These are phyloP conservation scores for Odontesthes bonariensis DNA, from an alignment of 2,113 vertebrate genomes.

Conservation along the genomic window DNA sequence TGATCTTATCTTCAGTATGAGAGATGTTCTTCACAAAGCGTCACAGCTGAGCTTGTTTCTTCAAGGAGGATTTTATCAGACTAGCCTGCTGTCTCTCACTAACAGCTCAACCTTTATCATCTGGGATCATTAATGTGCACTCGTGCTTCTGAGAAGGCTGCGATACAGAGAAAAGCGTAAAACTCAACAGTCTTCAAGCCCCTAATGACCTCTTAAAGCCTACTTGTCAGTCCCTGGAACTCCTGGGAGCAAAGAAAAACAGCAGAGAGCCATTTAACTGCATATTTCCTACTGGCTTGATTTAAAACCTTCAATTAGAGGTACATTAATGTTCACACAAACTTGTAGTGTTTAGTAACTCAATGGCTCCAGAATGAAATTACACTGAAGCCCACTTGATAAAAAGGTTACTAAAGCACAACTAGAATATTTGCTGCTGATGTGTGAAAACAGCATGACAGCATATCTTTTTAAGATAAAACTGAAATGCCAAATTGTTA, in stretches of 20 bases:
- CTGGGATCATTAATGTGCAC: slow-evolving; percentile 51
- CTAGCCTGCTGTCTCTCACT: slow-evolving; percentile 4
- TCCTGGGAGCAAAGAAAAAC: slow-evolving; percentile 6
- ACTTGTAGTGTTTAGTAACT: not conserved
- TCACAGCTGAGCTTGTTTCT: not conserved
- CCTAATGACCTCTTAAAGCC: slow-evolving; percentile 23
- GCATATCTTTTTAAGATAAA: not conserved
- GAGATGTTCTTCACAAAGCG: not conserved
- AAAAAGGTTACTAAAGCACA: not conserved
- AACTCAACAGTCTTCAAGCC: slow-evolving; percentile 5
- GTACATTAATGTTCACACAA: not conserved
- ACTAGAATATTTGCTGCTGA: not conserved
- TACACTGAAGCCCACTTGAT: not conserved
- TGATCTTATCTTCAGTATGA: not conserved
- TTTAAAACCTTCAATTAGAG: slow-evolving; percentile 10
- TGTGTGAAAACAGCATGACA: not conserved
- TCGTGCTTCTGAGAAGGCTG: slow-evolving; percentile 22
- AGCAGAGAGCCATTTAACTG: slow-evolving; percentile 6
- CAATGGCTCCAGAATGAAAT: slow-evolving; percentile 4
- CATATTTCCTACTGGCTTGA: not conserved
- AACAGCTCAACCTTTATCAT: slow-evolving; percentile 35
- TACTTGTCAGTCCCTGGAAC: slow-evolving; percentile 17
- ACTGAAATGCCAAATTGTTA: no score
- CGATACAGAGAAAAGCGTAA: not conserved
- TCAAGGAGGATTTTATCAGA: not conserved